Conservation (phyloP, 64 coral and sea anemone genomes). For the Trachythela sp. region DNA sequence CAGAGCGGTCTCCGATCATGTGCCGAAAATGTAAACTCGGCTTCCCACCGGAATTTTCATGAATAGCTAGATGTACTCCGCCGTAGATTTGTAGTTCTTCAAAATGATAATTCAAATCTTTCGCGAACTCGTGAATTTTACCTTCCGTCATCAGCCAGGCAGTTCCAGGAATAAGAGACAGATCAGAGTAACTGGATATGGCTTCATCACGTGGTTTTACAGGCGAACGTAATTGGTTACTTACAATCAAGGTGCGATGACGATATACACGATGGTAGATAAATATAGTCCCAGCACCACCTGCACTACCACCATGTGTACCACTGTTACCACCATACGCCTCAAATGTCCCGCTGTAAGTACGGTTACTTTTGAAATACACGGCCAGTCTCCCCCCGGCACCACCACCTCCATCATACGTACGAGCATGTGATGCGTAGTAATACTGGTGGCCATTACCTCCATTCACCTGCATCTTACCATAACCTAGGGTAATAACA, state of each 20-base stretch:
- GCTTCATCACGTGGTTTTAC: conserved; percentile 51
- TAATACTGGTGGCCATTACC: conserved; percentile 60
- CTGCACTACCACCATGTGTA: conserved; percentile 41
- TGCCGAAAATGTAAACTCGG: conserved; percentile 77
- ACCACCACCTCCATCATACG: conserved; percentile 76
- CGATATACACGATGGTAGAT: conserved; percentile 71
- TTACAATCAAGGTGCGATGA: conserved; percentile 73
- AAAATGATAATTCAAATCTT: conserved; percentile 81
- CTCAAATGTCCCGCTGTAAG: conserved; percentile 75
- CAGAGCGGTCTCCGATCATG: conserved; percentile 95
- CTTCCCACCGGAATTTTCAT: conserved; percentile 50
- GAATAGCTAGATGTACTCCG: conserved; percentile 71
- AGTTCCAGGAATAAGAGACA: conserved; percentile 60
- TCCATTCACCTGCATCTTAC: conserved; percentile 77
- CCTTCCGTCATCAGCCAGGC: conserved; percentile 78
- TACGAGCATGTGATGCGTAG: no score
- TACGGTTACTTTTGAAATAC: conserved; percentile 87
- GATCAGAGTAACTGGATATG: conserved; percentile 58
- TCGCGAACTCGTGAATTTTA: conserved; percentile 60
- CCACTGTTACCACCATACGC: conserved; percentile 60
- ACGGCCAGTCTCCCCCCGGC: conserved; percentile 81
- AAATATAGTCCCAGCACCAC: conserved; percentile 88
- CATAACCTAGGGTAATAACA: conserved; percentile 42
- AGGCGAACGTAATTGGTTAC: conserved; percentile 54
- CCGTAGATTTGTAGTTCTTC: conserved; percentile 94